Evolutionary conservation across 2,113 vertebrate genomes (phyloP).

Genomic region (Petromus typicus): DNA sequence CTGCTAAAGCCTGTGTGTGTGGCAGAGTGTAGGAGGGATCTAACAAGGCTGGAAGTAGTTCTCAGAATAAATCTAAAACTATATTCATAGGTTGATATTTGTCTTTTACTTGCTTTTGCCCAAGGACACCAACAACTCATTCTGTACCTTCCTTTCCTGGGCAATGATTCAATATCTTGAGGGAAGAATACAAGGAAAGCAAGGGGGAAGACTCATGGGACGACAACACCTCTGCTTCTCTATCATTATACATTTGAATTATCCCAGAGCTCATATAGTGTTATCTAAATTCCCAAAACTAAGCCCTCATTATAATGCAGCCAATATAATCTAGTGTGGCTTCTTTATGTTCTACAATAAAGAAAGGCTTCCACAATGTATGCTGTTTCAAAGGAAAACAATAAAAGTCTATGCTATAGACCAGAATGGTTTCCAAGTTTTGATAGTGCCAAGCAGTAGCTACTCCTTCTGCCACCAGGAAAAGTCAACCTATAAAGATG

Average conservation of each 20-base stretch:
- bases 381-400: constrained; percentile 46
- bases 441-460: not conserved
- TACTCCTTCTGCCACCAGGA: constrained; percentile 25
- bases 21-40: not conserved
- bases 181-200: constrained; percentile 28
- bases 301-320: constrained; percentile 40
- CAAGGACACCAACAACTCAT: not conserved
- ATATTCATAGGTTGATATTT: not conserved
- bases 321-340: not conserved
- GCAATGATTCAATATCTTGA: not conserved
- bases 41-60: not conserved
- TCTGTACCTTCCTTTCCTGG: not conserved
- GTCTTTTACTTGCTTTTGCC: not conserved
- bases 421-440: constrained; percentile 60
- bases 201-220: not conserved
- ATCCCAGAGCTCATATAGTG: constrained; percentile 27
- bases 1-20: not conserved
- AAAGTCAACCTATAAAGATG: not conserved
- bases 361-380: constrained; percentile 43
- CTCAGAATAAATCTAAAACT: constrained; percentile 30
- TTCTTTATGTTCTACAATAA: constrained; percentile 48
- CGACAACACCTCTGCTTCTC: constrained; percentile 15
- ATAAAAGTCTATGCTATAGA: not conserved
- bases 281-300: constrained; percentile 8
- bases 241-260: not conserved